Conservation (phyloP, 1,140 invertebrate species). For the Zeugodacus cucurbitae region DNA sequence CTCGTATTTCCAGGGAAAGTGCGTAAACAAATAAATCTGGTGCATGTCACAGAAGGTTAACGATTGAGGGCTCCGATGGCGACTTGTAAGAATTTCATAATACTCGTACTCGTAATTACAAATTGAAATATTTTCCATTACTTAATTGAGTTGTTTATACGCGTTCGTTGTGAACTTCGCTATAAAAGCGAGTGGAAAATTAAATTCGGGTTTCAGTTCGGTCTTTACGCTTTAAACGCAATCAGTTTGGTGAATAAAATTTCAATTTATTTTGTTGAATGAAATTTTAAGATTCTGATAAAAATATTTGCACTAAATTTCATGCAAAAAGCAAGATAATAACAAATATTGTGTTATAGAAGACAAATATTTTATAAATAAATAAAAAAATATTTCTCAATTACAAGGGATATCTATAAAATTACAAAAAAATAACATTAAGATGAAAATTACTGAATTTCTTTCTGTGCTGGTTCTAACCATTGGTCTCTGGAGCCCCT, state of each 20-base stretch:
- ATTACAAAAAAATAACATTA: no score
- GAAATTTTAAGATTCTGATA: neutral
- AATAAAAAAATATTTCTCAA: neutral
- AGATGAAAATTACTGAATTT: neutral
- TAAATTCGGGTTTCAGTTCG: constrained; percentile 22
- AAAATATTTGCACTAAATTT: neutral
- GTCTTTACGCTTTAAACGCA: neutral
- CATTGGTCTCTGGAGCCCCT: neutral
- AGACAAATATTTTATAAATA: neutral
- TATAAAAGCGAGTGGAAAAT: constrained; percentile 30
- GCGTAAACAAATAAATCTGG: constrained; percentile 27
- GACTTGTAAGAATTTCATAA: neutral
- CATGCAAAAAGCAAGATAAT: neutral
- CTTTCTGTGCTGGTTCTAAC: neutral
- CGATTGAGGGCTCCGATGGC: neutral
- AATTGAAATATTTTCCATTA: neutral
- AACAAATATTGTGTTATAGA: neutral
- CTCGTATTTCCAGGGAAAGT: neutral
- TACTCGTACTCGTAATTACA: neutral
- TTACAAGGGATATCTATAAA: no score
- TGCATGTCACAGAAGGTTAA: neutral
- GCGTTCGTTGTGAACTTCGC: neutral
- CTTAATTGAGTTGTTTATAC: constrained; percentile 14
- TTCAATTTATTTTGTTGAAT: neutral
- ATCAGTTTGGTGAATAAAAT: neutral